A percentile compares a stretch with the other conserved stretches of the same genome.
Conservation (phyloP, 2,113 vertebrate species). For the Choloepus hoffmanni region DNA sequence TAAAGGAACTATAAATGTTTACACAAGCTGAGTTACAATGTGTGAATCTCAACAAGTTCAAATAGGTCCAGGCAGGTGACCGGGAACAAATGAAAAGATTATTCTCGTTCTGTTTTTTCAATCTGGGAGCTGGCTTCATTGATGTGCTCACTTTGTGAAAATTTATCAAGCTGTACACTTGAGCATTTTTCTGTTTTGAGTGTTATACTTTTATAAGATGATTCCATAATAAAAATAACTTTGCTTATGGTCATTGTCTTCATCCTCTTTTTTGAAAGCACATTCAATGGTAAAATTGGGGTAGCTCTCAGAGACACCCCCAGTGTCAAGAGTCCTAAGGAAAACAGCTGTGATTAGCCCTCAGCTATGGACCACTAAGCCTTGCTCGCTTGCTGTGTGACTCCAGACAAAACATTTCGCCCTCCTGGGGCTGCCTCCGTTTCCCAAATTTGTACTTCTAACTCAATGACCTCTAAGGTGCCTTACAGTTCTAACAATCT, state of each 20-base stretch:
- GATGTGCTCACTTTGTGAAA: accelerated
- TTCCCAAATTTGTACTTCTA: background rate
- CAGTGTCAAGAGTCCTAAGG: background rate
- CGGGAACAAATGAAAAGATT: background rate
- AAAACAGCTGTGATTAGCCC: background rate
- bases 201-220: accelerated
- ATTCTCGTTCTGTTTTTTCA: background rate
- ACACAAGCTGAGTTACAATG: accelerated
- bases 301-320: accelerated
- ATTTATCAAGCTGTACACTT: background rate
- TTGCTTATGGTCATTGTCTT: background rate
- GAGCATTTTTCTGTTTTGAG: background rate
- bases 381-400: background rate
- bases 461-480: accelerated
- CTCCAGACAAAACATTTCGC: background rate
- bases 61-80: background rate
- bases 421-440: background rate
- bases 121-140: accelerated
- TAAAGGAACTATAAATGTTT: accelerated
- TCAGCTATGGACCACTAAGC: background rate
- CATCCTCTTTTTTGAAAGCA: background rate
- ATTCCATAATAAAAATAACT: background rate
- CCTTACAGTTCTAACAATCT: accelerated
- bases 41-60: accelerated
- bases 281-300: background rate